Base-by-base conservation (phyloP, 2,797 vertebrate genomes). In the Epinephelus malabaricus region DNA sequence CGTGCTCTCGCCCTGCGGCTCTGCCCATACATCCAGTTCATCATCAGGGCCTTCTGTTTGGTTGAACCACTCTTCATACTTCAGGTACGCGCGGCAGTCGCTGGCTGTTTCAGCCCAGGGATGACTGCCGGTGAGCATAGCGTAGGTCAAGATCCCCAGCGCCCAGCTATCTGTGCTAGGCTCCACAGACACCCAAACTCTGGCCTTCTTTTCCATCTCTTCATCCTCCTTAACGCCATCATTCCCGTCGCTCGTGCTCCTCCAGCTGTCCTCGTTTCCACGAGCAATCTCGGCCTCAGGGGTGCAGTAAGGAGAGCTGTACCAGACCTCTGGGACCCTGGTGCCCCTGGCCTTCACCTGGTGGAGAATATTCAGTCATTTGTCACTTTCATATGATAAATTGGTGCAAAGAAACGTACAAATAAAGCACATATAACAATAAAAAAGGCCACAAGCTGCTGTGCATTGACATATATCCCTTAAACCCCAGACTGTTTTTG, bases 111-210 rank as follows among this genome's bases (percentile, higher is more conserved):
- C 96, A 19, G 97, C 95, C 97, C 97, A 98, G 21, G 98, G 98
- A 73, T 97, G 97, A 63, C 95, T 96, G 60, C 98, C 98, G 0
- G 96, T 98, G 73, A 99, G 94, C 73, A 98, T 94, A 84, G 97
- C 96, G 69, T 98, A 99, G 5, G 97, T 95, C 76, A 99, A 90
- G 71, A 98, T 96, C 0, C 98, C 98, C 0, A 99, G 93, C 0
- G 97, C 97, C 98, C 98, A 99, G 81, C 96, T 96, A 1, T 99
- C 98, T 43, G 96, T 91, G 78, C 96, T 95, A 4, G 95, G 84
- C 71, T 98, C 97, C 0, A 98, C 97, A 21, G 95, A 94, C 30
- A 92, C 91, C 78, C 94, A 93, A 3, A 93, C 70, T 17, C 89
- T 81, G 0, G 19, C 11, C 27, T 62, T 69, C 56, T 83, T 76